A percentile compares a stretch with the other conserved stretches of the same genome.
phyloP scores from a whole-genome alignment of 2,888 invertebrate species.

The Eueremaeus valkanovi region DNA sequence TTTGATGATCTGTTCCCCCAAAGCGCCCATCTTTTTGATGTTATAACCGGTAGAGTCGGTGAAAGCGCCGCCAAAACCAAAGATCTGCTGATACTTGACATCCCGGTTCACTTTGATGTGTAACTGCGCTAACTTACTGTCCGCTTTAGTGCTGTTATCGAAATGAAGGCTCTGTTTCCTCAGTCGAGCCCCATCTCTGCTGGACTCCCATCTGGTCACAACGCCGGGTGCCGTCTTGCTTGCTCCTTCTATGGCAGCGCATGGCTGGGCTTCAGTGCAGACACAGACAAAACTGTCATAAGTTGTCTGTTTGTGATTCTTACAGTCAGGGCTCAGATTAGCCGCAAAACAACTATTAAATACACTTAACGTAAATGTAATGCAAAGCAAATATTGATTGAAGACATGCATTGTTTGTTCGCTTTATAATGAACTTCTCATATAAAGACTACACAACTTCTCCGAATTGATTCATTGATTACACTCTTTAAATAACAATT shows the following conservation, averaged over 20 bases:
- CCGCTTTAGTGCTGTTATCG: neutral
- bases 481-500: too few species aligned
- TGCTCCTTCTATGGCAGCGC: conserved; percentile 61
- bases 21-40: conserved; percentile 58
- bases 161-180: neutral
- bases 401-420: too few species aligned
- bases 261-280: conserved; percentile 63
- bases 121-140: neutral
- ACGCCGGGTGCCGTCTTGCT: neutral
- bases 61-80: conserved; percentile 82
- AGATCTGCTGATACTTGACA: conserved; percentile 61
- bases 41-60: conserved; percentile 69
- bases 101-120: conserved; percentile 17
- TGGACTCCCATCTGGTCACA: neutral
- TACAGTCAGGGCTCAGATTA: too few species aligned
- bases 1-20: conserved; percentile 56
- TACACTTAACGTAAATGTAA: too few species aligned
- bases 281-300: conserved; percentile 59
- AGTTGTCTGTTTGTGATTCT: too few species aligned
- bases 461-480: too few species aligned
- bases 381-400: too few species aligned
- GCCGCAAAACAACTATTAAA: too few species aligned
- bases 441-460: too few species aligned
- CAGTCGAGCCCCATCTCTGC: neutral
- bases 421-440: too few species aligned